These are phyloP conservation scores for Piscicola geometra DNA, from an alignment of 2,888 invertebrate genomes.

Conservation along the genomic window DNA sequence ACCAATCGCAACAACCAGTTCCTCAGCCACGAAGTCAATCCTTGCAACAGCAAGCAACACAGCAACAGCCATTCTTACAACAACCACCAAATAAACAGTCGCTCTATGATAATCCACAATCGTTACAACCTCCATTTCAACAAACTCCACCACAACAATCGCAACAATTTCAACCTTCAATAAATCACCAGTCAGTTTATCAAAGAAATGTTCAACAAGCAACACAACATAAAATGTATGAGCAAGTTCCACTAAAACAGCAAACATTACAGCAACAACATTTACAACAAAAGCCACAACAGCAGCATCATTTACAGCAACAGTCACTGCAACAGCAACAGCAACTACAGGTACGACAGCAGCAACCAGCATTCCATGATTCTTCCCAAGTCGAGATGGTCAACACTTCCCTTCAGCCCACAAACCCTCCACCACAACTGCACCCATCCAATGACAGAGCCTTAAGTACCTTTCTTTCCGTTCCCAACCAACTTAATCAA, in stretches of 20 bases:
- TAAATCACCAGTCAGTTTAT: background rate
- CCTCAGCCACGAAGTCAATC: background rate
- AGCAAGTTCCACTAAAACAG: background rate
- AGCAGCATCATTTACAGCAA: background rate
- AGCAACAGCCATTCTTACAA: background rate
- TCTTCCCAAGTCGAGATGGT: no score
- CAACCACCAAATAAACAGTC: background rate
- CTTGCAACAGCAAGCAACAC: background rate
- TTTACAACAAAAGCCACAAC: background rate
- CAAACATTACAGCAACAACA: background rate
- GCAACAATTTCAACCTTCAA: background rate
- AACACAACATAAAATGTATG: background rate
- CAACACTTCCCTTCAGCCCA: background rate
- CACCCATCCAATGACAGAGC: background rate
- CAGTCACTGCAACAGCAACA: background rate
- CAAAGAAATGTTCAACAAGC: background rate
- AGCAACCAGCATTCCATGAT: background rate
- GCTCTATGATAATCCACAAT: background rate
- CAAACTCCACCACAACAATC: background rate
- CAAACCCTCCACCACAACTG: background rate
- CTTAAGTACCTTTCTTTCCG: background rate
- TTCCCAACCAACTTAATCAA: background rate
- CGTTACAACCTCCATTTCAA: background rate
- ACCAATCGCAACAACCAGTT: slow-evolving; percentile 15
- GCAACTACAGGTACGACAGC: background rate